A percentile compares a stretch with the other conserved stretches of the same genome.
These are phyloP conservation scores for Hartigia nigra DNA, from an alignment of 2,888 invertebrate species.

Conservation along the genomic window DNA sequence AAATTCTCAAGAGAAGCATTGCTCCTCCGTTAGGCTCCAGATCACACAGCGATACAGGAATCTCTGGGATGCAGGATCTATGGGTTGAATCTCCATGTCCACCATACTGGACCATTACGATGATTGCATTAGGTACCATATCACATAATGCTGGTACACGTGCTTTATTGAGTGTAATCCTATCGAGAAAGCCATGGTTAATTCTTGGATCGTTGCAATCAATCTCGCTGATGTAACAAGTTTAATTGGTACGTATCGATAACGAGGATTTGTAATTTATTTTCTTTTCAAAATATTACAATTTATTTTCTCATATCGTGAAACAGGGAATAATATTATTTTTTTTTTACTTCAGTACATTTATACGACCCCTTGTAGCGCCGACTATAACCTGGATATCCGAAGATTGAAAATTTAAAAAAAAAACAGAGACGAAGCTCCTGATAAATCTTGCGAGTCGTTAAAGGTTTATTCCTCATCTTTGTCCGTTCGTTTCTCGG, in stretches of 20 bases:
- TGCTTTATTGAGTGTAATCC: conserved; percentile 12
- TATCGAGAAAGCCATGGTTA: neutral
- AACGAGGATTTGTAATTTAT: neutral
- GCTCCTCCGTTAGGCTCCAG: conserved; percentile 18
- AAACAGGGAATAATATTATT: neutral
- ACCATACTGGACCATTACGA: conserved; percentile 41
- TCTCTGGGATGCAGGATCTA: conserved; percentile 36
- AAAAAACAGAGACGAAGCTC: neutral
- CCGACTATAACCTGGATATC: neutral
- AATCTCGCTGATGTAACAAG: neutral
- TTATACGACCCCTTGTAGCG: neutral
- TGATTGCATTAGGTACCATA: conserved; percentile 49
- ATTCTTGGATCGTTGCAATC: neutral
- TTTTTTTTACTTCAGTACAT: neutral
- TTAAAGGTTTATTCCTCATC: neutral
- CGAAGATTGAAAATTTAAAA: neutral
- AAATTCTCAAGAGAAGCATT: conserved; percentile 3
- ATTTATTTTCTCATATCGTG: neutral
- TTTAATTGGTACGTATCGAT: neutral
- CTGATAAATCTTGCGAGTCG: neutral
- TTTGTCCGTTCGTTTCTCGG: neutral
- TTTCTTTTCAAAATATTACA: neutral
- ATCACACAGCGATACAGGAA: conserved; percentile 46
- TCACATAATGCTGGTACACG: conserved; percentile 24
- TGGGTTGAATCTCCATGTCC: neutral